Evolutionary conservation across 2,113 vertebrate genomes (phyloP), one percentile per base, ranked within the genome.

Genomic region (Neotoma lepida): DNA sequence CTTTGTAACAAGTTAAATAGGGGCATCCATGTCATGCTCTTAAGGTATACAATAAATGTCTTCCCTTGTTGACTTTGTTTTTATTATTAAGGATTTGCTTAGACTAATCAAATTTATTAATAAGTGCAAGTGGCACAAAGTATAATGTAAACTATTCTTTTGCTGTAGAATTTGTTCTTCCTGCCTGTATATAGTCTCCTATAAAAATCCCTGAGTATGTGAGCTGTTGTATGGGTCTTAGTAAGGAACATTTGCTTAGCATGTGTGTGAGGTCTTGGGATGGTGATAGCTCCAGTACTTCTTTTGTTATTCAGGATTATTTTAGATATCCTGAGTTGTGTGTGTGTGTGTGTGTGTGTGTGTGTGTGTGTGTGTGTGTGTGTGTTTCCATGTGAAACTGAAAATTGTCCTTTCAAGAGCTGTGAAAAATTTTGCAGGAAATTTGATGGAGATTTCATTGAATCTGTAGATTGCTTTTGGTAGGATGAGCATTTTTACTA

Each of bases 1-100:
- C 28, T 39, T 30, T 86, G 35, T 66, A 89, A 28, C 54, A 70
- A 0, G 56, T 58, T 77, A 14, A 49, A 51, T 46, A 49, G 51
- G 28, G 8, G 17, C 9, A n/a, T 89, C 14, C 13, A 68, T 44
- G 14, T 18, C 20, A 3, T 90, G 13, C 3, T 13, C 44, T 2
- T 64, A 56, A 0, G 85, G 9, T 63, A 6, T 88, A 76, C 85
- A 81, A 77, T 49, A 6, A 94, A 66, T 39, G 33, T 85, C 20
- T 4, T 74, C 0, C 0, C 0, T 64, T 51, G 5, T 95, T 93
- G n/a, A 68, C 28, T 86, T 94, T 81, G 44, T 76, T 87, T 66
- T 66, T 35, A 80, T 54, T 54, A 54, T 56, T 51, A 51, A 51
- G 51, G 44, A 86, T 93, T 95, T 91, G 9, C 28, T 95, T 86